Base-by-base conservation (phyloP, 2,797 vertebrate genomes). In the Cynopterus sphinx region DNA sequence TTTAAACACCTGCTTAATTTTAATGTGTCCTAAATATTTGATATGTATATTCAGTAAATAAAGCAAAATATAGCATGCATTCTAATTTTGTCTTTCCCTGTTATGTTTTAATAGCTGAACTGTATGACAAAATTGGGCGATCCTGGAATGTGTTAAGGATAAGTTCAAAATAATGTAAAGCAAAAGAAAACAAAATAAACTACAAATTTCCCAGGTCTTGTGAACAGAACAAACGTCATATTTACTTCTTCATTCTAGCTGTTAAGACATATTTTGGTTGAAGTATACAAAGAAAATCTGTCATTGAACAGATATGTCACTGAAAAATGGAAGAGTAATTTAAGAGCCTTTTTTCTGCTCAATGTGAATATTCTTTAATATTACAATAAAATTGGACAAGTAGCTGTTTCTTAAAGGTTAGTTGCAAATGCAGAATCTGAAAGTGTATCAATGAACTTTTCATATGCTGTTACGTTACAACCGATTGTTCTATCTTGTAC, bases 151-250 rank as follows among this genome's bases (percentile, higher is more conserved):
- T 90, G 24, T 91, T 94, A 92, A 93, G 78, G 8, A 9, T 81
- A 73, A 94, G 24, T 82, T 93, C 70, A 96, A 61, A 87, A 90
- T 90, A 88, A 88, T 86, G 78, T 65, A 65, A 91, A 95, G 79
- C n/a, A 78, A 31, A 90, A 21, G 6, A 92, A 70, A 84, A 49
- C 49, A 49, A 49, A 49, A 87, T 46, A 77, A 81, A 51, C 33
- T 36, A 33, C 33, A 33, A 33, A 33, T 33, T 33, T 33, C 33
- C 33, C 33, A 33, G 33, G 33, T 33, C 33, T 33, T 33, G 33
- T 33, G 33, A 33, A 33, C 33, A 33, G 33, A 33, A 33, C 33
- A 33, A 33, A 33, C 33, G 2, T 33, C 49, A 46, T 88, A 85
- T 85, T 79, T 91, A 57, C 22, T 94, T 94, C 88, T 85, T 28